A percentile compares a stretch with the other conserved stretches of the same genome.
Evolutionary conservation across 2,888 invertebrate genomes (phyloP).

Genomic region (Aspidiotus rigidus): DNA sequence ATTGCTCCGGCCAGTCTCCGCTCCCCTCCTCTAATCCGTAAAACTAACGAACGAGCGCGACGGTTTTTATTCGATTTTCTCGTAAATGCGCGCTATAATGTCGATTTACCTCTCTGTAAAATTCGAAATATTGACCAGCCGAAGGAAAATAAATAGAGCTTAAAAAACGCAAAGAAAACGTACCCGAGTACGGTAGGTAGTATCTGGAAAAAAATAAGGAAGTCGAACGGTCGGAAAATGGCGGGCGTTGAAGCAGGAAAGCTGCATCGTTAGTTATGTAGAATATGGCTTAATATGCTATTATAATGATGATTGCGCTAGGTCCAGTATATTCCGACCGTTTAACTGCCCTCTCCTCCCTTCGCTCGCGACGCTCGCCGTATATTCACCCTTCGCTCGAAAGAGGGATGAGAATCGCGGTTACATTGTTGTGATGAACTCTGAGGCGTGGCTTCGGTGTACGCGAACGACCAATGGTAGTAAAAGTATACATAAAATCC

Average conservation of each 20-base stretch:
- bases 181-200: too few relatives aligned
- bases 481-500: conserved; percentile 30
- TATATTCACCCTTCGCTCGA: conserved; percentile 2
- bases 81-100: too few relatives aligned
- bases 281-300: conserved; percentile 32
- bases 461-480: conserved; percentile 26
- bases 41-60: too few relatives aligned
- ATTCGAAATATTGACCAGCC: too few relatives aligned
- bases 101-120: too few relatives aligned
- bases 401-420: conserved; percentile 25
- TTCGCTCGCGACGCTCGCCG: conserved; percentile 15
- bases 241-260: conserved; percentile 31
- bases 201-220: not conserved
- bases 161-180: too few relatives aligned
- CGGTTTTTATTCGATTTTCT: too few relatives aligned
- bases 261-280: conserved; percentile 28
- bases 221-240: conserved; percentile 27
- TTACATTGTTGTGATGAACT: conserved; percentile 33
- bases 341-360: conserved; percentile 16
- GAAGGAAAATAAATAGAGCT: too few relatives aligned
- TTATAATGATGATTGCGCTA: conserved; percentile 32
- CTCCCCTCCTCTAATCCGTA: too few relatives aligned
- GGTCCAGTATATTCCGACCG: conserved; percentile 29
- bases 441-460: conserved; percentile 19
- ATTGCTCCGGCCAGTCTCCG: too few relatives aligned